Conservation (phyloP, 2,888 invertebrate genomes). For the Laspeyria flexula region DNA sequence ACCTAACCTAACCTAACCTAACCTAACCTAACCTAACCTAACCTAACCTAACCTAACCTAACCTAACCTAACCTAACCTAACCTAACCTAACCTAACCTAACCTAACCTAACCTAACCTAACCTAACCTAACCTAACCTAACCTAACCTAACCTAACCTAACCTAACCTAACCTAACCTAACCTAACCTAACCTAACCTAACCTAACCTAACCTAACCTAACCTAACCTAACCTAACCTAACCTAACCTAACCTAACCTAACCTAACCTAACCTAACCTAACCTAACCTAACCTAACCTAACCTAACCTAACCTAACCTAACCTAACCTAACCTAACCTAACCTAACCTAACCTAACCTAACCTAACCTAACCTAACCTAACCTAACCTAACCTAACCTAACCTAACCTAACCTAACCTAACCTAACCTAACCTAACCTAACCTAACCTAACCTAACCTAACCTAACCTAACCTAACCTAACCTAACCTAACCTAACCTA, state of each 20-base stretch:
- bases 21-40: constrained; percentile 25
- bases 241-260: constrained; percentile 24
- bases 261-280: constrained; percentile 22
- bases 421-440: constrained; percentile 23
- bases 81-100: constrained; percentile 17
- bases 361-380: constrained; percentile 24
- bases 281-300: constrained; percentile 21
- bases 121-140: constrained; percentile 25
- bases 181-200: constrained; percentile 14
- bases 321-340: constrained; percentile 22
- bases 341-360: constrained; percentile 24
- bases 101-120: constrained; percentile 24
- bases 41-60: constrained; percentile 23
- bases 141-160: constrained; percentile 24
- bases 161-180: constrained; percentile 25
- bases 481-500: constrained; percentile 20
- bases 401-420: constrained; percentile 22
- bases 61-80: constrained; percentile 22
- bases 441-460: constrained; percentile 22
- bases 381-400: constrained; percentile 17
- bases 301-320: constrained; percentile 24
- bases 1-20: constrained; percentile 23
- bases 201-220: constrained; percentile 19
- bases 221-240: constrained; percentile 22
- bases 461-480: constrained; percentile 24